Evolutionary conservation across 1,140 invertebrate genomes (phyloP).

Genomic region (Drosophila tristis): DNA sequence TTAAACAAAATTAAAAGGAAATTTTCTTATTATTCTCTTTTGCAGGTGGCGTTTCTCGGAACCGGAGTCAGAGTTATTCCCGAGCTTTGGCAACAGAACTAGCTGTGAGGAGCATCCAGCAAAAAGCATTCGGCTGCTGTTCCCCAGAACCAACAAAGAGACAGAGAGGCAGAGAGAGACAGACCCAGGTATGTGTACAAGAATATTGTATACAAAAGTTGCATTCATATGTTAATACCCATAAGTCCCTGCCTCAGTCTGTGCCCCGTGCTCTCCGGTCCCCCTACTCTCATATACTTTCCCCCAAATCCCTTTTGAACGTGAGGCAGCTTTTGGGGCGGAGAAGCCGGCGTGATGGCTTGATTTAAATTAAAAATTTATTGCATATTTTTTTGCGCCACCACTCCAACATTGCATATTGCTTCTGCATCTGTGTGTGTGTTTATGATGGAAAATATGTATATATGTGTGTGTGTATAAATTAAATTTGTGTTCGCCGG

Average conservation of each 20-base stretch:
- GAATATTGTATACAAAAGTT: conserved; percentile 36
- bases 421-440: conserved; percentile 15
- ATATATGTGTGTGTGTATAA: conserved; percentile 54
- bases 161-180: conserved; percentile 24
- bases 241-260: conserved; percentile 5
- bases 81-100: conserved; percentile 26
- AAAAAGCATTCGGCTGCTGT: conserved; percentile 29
- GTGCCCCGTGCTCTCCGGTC: neutral
- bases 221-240: conserved; percentile 71
- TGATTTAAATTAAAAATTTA: conserved; percentile 83
- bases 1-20: neutral
- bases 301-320: conserved; percentile 22
- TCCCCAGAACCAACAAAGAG: conserved; percentile 11
- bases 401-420: conserved; percentile 45
- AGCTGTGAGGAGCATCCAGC: conserved; percentile 24
- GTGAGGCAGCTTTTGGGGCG: neutral
- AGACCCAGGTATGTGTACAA: neutral
- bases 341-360: conserved; percentile 47
- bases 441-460: conserved; percentile 25
- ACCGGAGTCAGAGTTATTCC: conserved; percentile 24
- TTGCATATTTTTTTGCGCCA: conserved; percentile 77
- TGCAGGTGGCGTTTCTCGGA: conserved; percentile 28
- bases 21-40: neutral
- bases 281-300: neutral
- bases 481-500: conserved; percentile 73